Conservation (phyloP, 1,140 invertebrate species). For the Ptiloglossa arizonensis region DNA sequence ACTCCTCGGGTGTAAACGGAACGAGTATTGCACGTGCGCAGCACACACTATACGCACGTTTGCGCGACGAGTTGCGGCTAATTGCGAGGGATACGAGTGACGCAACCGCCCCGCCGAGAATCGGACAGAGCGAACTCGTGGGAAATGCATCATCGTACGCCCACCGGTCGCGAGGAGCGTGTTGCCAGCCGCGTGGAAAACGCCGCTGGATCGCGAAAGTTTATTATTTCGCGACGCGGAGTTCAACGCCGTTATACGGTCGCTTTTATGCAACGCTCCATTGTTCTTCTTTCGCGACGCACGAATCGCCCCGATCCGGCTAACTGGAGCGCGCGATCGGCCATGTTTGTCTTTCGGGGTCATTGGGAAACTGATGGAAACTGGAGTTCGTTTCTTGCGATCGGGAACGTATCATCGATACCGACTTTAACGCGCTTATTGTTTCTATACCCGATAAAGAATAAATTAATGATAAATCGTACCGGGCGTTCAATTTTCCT, state of each 20-base stretch:
- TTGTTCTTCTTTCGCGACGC: constrained; percentile 3
- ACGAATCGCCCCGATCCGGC: neutral
- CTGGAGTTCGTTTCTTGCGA: too few relatives aligned
- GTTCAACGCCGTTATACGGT: constrained; percentile 4
- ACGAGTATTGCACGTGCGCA: constrained; percentile 1
- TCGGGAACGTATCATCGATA: too few relatives aligned
- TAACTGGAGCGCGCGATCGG: neutral
- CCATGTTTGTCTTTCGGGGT: neutral
- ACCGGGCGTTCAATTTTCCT: too few relatives aligned
- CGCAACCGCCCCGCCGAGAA: neutral
- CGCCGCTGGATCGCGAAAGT: constrained; percentile 27
- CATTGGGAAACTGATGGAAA: neutral
- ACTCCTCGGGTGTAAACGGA: neutral
- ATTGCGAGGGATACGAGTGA: constrained; percentile 17
- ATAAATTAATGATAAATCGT: too few relatives aligned
- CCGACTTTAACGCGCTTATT: too few relatives aligned
- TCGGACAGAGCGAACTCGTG: constrained; percentile 17
- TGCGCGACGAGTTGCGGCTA: constrained; percentile 14
- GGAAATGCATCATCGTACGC: constrained; percentile 16
- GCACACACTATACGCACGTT: neutral
- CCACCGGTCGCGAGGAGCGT: neutral
- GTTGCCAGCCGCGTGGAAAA: constrained; percentile 3
- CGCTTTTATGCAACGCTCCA: constrained; percentile 29
- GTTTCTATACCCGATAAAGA: too few relatives aligned
- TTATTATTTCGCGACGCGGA: constrained; percentile 12